Percentiles rank a stretch among this genome's conserved stretches.
Conservation (phyloP, 1,140 invertebrate genomes). For the Trissolcus basalis region DNA sequence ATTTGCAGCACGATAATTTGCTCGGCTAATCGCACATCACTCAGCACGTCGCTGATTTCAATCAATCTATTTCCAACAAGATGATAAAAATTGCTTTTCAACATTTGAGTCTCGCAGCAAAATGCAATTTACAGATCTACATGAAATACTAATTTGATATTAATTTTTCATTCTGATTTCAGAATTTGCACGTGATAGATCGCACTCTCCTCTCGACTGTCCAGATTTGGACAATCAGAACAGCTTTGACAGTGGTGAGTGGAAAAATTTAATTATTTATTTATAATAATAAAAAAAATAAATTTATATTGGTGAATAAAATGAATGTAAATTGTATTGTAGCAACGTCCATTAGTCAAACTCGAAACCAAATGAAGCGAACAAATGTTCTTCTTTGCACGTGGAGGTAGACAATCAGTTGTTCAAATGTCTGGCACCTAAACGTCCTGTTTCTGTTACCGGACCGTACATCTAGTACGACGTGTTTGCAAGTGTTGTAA, state of each 20-base stretch:
- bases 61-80: too few species aligned
- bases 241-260: constrained; percentile 70
- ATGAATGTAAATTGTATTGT: too few species aligned
- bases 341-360: too few species aligned
- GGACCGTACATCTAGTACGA: constrained; percentile 18
- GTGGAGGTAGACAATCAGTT: constrained; percentile 12
- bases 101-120: too few species aligned
- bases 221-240: constrained; percentile 69
- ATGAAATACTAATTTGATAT: too few species aligned
- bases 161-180: constrained; percentile 27
- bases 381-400: constrained; percentile 25
- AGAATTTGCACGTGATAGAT: constrained; percentile 64
- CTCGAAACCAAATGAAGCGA: constrained; percentile 3
- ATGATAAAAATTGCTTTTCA: too few species aligned
- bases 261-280: not conserved
- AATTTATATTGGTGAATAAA: too few species aligned
- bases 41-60: too few species aligned
- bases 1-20: constrained; percentile 38
- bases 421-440: constrained; percentile 26
- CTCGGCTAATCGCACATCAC: not conserved
- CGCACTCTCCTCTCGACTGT: constrained; percentile 55
- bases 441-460: constrained; percentile 28
- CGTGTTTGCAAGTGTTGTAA: constrained; percentile 46
- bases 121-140: too few species aligned
- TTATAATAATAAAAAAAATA: not conserved